A percentile compares a stretch with the other conserved stretches of the same genome.
Evolutionary conservation across 2,888 invertebrate genomes (phyloP).

Genomic region (Odontomyia ornata): DNA sequence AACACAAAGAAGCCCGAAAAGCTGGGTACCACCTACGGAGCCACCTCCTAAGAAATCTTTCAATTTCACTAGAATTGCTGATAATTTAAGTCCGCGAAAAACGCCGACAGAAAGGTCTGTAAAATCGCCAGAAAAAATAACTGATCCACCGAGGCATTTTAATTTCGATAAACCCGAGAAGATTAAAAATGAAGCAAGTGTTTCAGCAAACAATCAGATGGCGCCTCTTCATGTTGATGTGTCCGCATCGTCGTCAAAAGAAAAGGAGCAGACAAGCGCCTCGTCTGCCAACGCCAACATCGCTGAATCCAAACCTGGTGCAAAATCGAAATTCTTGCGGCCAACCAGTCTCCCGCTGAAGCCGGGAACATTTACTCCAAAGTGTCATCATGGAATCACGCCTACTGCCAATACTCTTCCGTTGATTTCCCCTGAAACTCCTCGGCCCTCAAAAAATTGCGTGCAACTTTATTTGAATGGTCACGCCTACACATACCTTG

Average conservation of each 20-base stretch:
- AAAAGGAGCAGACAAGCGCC: slow-evolving; percentile 3
- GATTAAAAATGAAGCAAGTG: slow-evolving; percentile 55
- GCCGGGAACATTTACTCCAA: slow-evolving; percentile 83
- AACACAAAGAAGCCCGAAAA: slow-evolving; percentile 41
- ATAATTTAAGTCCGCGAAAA: slow-evolving; percentile 60
- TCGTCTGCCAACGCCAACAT: slow-evolving; percentile 49
- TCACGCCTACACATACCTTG: slow-evolving; percentile 90
- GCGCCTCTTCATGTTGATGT: slow-evolving; percentile 59
- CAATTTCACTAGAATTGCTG: slow-evolving; percentile 63
- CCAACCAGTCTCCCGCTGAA: slow-evolving; percentile 85
- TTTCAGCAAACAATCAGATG: slow-evolving; percentile 18
- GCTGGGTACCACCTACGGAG: slow-evolving; percentile 43
- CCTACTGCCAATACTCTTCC: slow-evolving; percentile 84
- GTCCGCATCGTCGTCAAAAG: slow-evolving; percentile 24
- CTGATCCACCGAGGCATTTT: slow-evolving; percentile 56
- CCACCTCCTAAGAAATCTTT: slow-evolving; percentile 58
- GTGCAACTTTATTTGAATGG: slow-evolving; percentile 90
- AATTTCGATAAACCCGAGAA: slow-evolving; percentile 55
- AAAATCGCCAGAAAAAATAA: slow-evolving; percentile 54
- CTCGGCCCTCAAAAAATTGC: slow-evolving; percentile 87
- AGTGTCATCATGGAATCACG: slow-evolving; percentile 82
- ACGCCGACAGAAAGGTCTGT: slow-evolving; percentile 33
- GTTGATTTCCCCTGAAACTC: slow-evolving; percentile 90
- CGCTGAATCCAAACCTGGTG: slow-evolving; percentile 50
- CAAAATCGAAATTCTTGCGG: slow-evolving; percentile 73